Conservation (phyloP, 37 sponge, comb jelly and placozoan species). For the Corticium candelabrum region DNA sequence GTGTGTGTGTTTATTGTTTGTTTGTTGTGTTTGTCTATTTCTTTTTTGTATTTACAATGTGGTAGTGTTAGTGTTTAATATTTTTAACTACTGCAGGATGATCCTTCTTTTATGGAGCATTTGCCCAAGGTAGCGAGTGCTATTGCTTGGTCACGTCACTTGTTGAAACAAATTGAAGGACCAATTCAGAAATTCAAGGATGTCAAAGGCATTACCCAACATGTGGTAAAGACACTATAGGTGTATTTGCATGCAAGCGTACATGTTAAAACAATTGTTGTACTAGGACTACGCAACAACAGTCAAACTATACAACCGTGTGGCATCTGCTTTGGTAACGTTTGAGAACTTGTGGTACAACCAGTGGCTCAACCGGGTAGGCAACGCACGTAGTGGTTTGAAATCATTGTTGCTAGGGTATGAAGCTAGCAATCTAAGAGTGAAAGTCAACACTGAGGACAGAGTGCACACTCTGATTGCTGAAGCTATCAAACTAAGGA, state of each 20-base stretch:
- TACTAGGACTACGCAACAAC: conserved; percentile 47
- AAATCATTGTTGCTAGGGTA: no score
- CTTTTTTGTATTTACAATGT: no score
- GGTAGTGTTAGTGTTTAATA: no score
- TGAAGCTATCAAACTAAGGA: conserved; percentile 53
- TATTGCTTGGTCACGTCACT: conserved; percentile 60
- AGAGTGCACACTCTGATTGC: conserved; percentile 40
- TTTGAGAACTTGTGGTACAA: conserved; percentile 57
- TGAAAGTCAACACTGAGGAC: no score
- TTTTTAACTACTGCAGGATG: no score
- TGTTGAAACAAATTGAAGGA: conserved; percentile 49
- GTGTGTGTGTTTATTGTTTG: background rate
- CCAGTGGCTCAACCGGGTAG: conserved; percentile 40
- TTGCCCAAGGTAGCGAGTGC: no score
- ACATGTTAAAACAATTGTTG: no score
- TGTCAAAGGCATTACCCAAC: conserved; percentile 38
- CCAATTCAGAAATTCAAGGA: conserved; percentile 74
- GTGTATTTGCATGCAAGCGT: no score
- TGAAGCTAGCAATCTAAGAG: no score
- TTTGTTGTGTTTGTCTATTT: background rate
- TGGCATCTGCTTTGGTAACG: conserved; percentile 62
- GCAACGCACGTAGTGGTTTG: no score
- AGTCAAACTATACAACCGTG: conserved; percentile 67
- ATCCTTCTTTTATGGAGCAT: no score
- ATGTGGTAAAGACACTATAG: conserved; percentile 31